Percentiles rank a stretch among this genome's conserved stretches.
Conservation (phyloP, 1,140 invertebrate genomes). For the Bilobella aurantiaca region DNA sequence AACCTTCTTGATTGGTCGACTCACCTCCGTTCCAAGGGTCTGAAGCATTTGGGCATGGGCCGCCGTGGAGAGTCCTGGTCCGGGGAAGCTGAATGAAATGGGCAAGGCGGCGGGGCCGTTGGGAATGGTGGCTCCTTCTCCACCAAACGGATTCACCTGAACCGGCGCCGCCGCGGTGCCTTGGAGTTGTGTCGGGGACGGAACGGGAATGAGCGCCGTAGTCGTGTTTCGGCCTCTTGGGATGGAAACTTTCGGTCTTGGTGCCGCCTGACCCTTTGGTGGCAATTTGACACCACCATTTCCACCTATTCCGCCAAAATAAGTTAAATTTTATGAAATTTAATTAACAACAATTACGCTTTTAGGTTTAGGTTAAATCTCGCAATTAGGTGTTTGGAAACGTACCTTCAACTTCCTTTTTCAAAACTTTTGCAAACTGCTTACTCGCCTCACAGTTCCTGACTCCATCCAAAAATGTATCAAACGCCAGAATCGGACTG, state of each 20-base stretch:
- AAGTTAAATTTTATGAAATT: no score
- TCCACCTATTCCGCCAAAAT: not conserved
- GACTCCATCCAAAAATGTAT: slow-evolving; percentile 19
- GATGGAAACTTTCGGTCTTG: not conserved
- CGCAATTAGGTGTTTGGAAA: not conserved
- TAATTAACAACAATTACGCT: not conserved
- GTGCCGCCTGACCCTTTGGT: not conserved
- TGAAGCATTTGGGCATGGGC: not conserved
- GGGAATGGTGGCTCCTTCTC: no score
- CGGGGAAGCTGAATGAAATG: not conserved
- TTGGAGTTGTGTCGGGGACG: not conserved
- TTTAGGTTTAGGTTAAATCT: not conserved
- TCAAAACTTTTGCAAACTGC: slow-evolving; percentile 18
- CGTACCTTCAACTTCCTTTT: slow-evolving; percentile 12
- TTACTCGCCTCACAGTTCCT: slow-evolving; percentile 15
- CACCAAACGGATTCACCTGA: no score
- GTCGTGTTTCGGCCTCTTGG: not conserved
- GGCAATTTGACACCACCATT: not conserved
- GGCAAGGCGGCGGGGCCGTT: no score
- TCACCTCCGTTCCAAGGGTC: not conserved
- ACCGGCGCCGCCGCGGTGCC: not conserved
- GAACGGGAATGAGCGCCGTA: not conserved
- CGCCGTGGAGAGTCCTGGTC: not conserved
- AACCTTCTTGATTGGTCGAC: not conserved
- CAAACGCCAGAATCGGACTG: slow-evolving; percentile 15